Conservation (phyloP, 2,113 vertebrate species). For the Trachemys scripta region DNA sequence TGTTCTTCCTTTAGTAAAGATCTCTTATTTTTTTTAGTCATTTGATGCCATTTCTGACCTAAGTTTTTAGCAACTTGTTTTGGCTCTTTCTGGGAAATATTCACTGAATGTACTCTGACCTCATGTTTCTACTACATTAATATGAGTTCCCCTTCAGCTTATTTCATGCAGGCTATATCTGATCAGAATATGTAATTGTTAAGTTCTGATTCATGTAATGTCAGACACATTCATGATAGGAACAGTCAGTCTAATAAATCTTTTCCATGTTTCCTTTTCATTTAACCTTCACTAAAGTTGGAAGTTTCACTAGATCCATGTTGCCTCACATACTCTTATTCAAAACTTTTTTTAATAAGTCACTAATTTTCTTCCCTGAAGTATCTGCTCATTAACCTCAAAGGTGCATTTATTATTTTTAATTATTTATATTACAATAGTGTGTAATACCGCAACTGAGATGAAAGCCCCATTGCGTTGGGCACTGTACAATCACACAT, state of each 20-base stretch:
- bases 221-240: not conserved
- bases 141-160: not conserved
- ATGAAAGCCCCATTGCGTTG: not conserved
- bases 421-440: not conserved
- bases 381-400: not conserved
- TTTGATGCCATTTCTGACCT: not conserved
- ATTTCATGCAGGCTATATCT: not conserved
- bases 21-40: not conserved
- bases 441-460: not conserved
- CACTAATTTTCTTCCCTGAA: not conserved
- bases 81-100: not conserved
- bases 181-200: not conserved
- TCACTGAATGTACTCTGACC: not conserved
- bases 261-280: not conserved
- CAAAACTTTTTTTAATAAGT: not conserved
- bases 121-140: rapidly evolving
- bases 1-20: slow-evolving; percentile 54
- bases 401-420: not conserved
- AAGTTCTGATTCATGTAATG: not conserved
- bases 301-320: not conserved
- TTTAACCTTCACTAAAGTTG: not conserved
- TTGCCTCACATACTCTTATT: not conserved
- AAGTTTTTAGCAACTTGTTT: slow-evolving; percentile 18
- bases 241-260: rapidly evolving
- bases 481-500: not conserved